Percentiles rank a stretch among this genome's conserved stretches.
These are phyloP conservation scores for Eriocheir sinensis DNA, from an alignment of 1,140 invertebrate species.

Conservation along the genomic window DNA sequence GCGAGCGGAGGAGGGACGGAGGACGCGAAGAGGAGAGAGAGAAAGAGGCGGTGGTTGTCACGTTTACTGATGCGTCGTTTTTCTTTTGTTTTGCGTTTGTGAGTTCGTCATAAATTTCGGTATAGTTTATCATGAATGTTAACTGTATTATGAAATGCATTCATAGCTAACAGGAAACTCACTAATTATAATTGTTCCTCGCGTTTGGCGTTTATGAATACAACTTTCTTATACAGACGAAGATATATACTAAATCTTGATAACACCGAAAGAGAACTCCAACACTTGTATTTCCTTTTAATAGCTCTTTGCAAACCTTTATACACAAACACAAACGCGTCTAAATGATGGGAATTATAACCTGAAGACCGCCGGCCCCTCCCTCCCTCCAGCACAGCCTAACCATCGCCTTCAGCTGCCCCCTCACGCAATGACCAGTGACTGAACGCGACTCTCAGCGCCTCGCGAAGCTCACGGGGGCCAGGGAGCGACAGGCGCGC, in stretches of 20 bases:
- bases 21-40: too few relatives aligned
- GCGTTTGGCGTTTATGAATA: too few relatives aligned
- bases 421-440: neutral
- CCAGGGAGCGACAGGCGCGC: neutral
- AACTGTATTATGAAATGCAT: too few relatives aligned
- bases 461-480: neutral
- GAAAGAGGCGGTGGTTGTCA: too few relatives aligned
- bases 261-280: too few relatives aligned
- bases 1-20: neutral
- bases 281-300: too few relatives aligned
- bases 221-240: too few relatives aligned
- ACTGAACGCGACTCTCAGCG: neutral
- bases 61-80: neutral
- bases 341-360: too few relatives aligned
- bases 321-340: neutral
- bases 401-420: neutral
- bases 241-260: too few relatives aligned
- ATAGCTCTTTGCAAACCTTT: neutral
- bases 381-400: neutral
- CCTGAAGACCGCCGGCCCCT: neutral
- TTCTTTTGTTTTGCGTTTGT: neutral
- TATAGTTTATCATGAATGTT: too few relatives aligned
- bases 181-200: too few relatives aligned
- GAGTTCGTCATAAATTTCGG: neutral
- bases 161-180: too few relatives aligned